Evolutionary conservation across 2,888 invertebrate species (phyloP), one percentile per base, ranked within the genome.

Genomic region (Carpatolechia fugitivella): DNA sequence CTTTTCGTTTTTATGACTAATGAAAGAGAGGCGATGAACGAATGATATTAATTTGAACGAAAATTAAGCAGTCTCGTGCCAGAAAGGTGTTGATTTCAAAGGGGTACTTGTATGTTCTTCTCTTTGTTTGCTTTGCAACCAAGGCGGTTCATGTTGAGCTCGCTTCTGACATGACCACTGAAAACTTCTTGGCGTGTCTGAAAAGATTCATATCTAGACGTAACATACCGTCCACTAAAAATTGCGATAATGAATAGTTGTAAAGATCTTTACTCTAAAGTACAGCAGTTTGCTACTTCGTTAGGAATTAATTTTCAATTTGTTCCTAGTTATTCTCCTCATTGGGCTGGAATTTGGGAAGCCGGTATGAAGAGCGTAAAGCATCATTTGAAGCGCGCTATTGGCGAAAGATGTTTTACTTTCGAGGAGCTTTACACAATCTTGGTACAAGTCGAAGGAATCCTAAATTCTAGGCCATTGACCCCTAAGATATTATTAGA

Each of bases 401-500:
- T 36, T 3, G 36, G 36, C 11, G 7, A 36, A n/a, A 5, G 11
- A 36, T 3, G 4, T 36, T 13, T 36, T 3, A 36, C 36, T 13
- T 13, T 7, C 36, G 36, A 36, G n/a, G 36, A 36, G 13, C 13
- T 36, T 3, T 7, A 36, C 11, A 7, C 36, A n/a, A n/a, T 36
- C 4, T 5, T 36, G 4, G 11, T 36, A 36, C 36, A 36, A 13
- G 11, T 36, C 11, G 36, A 36, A 13, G 36, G 36, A 11, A 36
- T 30, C 31, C 33, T 36, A n/a, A 14, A 48, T 31, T 46, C 50
- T 35, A 40, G 55, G 54, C 40, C 57, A 56, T 46, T 60, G 59
- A 55, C 11, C 4, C 11, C 36, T 4, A 3, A 7, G 3, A 5
- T n/a, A 5, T 7, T n/a, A 36, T 4, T 36, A 3, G n/a, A n/a